These are phyloP conservation scores for Polypterus bichir DNA, from an alignment of 2,113 vertebrate genomes.

Conservation along the genomic window DNA sequence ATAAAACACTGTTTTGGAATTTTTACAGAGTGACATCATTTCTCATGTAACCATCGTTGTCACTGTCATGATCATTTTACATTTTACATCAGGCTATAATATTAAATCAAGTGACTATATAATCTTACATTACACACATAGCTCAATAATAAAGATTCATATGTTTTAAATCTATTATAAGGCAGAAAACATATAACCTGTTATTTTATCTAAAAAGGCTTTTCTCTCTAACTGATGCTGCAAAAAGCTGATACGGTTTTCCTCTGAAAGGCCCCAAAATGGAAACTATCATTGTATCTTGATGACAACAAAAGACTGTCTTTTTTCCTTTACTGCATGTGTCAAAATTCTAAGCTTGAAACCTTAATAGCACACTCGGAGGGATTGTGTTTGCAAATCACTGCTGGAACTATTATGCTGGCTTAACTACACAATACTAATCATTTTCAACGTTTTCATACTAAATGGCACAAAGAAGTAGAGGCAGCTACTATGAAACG, in stretches of 20 bases:
- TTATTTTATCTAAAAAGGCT: neutral
- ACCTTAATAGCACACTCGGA: neutral
- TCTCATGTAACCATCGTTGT: no score
- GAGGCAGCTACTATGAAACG: no score
- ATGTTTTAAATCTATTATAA: neutral
- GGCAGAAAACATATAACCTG: neutral
- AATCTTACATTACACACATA: neutral
- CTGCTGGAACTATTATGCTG: neutral
- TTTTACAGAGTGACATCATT: no score
- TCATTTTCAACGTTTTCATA: no score
- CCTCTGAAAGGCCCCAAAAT: no score
- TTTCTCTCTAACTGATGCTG: neutral
- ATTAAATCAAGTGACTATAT: neutral
- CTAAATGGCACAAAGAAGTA: no score
- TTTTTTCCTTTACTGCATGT: neutral
- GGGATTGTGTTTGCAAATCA: neutral
- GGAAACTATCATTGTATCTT: neutral
- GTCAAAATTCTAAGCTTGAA: neutral
- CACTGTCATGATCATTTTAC: no score
- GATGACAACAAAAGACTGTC: neutral
- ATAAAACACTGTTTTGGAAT: no score
- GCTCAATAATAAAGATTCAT: neutral
- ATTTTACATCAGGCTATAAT: neutral
- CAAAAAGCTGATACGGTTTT: neutral
- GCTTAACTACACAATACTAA: no score